Evolutionary conservation across 2,113 vertebrate species (phyloP).

Genomic region (Pagrus major): DNA sequence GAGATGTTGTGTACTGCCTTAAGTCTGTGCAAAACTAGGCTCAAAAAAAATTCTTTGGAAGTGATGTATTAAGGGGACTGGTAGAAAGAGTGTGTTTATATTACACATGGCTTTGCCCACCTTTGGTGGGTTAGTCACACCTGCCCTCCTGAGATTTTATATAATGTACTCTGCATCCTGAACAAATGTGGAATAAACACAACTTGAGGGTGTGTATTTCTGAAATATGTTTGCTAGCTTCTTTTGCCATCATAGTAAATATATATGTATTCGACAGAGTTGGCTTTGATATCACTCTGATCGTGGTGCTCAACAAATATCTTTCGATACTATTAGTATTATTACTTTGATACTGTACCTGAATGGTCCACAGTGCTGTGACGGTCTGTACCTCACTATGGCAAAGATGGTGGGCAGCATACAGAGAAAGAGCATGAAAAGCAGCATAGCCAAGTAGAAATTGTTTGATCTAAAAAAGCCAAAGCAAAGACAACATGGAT

Average conservation of each 20-base stretch:
- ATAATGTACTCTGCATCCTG: no score
- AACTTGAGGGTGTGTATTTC: no score
- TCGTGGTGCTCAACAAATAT: background rate
- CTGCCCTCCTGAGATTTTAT: no score
- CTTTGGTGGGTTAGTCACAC: no score
- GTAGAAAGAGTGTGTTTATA: no score
- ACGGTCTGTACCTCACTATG: conserved; percentile 94
- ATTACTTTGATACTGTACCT: conserved; percentile 82
- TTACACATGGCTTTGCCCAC: no score
- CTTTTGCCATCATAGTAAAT: background rate
- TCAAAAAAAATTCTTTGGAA: no score
- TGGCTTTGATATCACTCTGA: background rate
- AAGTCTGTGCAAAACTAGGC: no score
- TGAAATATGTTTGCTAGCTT: no score
- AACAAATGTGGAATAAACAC: no score
- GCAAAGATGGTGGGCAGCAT: conserved; percentile 98
- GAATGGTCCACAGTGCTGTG: conserved; percentile 94
- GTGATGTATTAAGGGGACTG: no score
- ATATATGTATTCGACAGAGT: background rate
- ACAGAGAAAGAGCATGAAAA: conserved; percentile 98
- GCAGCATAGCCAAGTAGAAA: conserved; percentile 96
- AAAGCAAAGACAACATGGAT: background rate
- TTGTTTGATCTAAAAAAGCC: conserved; percentile 91
- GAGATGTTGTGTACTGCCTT: no score
- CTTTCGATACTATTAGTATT: background rate